Base-by-base conservation (phyloP, 2,888 invertebrate species). In the Ametastegia equiseti region DNA sequence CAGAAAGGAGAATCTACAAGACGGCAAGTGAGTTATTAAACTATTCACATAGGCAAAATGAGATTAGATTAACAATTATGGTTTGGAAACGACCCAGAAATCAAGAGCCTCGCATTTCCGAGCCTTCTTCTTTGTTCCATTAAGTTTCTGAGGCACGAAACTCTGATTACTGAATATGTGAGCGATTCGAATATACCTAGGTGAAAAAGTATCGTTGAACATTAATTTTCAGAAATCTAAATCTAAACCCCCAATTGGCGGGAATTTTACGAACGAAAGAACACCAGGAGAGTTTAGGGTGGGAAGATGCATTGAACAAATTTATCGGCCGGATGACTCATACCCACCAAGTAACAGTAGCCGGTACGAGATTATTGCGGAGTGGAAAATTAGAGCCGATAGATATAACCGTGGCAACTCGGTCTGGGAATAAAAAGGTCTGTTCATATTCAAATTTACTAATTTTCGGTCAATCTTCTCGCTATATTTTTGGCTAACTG, bases 381-480 rank as follows among this genome's bases (percentile, higher is more conserved):
- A 96, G 95, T 88, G 95, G 95, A 67, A 95, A 95, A 90, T 93
- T 97, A 75, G 95, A 96, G 47, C 95, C 96, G 3, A 95, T 98
- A 85, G 94, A 94, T 86, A 95, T 98, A 92, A 94, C 94, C 19
- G 94, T 97, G 6, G 95, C 94, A 27, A 95, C 95, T n/a, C 92
- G 98, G 82, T 95, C 96, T 30, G 96, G 97, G 30, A 97, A 97
- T 90, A 98, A 98, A 91, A 98, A 97, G 94, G 98, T 96, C 80
- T n/a, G n/a, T n/a, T n/a, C n/a, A n/a, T n/a, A n/a, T n/a, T n/a
- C n/a, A n/a, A n/a, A n/a, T n/a, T n/a, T n/a, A n/a, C n/a, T n/a
- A n/a, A n/a, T n/a, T n/a, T n/a, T n/a, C n/a, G n/a, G n/a, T n/a
- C n/a, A n/a, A n/a, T n/a, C n/a, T n/a, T n/a, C n/a, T n/a, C n/a